Evolutionary conservation across 2,888 invertebrate species (phyloP), one percentile per base, ranked within the genome.

Genomic region (Rapana venosa): DNA sequence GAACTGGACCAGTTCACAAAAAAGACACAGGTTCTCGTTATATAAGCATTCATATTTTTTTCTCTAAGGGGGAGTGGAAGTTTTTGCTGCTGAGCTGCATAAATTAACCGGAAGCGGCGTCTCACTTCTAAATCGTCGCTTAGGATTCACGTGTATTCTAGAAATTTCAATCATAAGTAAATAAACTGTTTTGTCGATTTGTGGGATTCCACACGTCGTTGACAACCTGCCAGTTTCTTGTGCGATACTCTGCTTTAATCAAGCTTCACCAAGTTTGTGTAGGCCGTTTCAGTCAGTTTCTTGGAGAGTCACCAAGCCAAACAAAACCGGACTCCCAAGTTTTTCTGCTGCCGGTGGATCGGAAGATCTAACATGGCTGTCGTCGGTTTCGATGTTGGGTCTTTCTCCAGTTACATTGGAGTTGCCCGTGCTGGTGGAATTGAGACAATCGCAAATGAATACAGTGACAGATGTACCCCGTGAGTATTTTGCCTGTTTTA

Each of bases 341-440:
- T 22, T 83, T 83, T 83, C 22, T 13, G 6, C 79, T 32, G 79
- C 35, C 32, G 20, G 13, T 13, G 5, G 17, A 22, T 13, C 30
- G 11, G 47, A 36, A n/a, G 36, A 13, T 30, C 36, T 32, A 81
- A 15, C 61, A 96, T 96, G 96, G 94, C 96, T 83, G 97, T 95
- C 91, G 99, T 99, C 96, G 99, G 99, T 96, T 98, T 99, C 97
- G 99, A 99, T 97, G 98, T 99, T 97, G 99, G 99, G 92, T 98
- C 98, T 96, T 98, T 98, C 97, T 98, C 98, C 95, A 99, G 99
- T 97, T 99, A 98, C 97, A 97, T 99, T 95, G 99, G 99, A 93
- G 99, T 99, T 91, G 99, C 99, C 92, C 98, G 99, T 97, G 98
- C 99, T 96, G 99, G 99, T 96, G 99, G 99, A 95, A 99, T 99